phyloP scores from a whole-genome alignment of 1,140 invertebrate genomes.

The Magallana angulata region DNA sequence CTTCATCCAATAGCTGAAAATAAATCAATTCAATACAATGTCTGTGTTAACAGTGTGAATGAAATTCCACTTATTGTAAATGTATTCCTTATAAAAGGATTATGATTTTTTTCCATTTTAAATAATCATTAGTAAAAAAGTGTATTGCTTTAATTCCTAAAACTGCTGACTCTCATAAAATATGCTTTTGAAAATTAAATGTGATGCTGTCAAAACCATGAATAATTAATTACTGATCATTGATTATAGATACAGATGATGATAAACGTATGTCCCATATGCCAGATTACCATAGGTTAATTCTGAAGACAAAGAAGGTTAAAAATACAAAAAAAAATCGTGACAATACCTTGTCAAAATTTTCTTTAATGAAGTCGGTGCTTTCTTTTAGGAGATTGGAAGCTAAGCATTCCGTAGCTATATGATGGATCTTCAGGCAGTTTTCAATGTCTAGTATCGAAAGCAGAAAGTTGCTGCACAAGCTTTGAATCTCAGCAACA shows the following conservation, averaged over 20 bases:
- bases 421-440: conserved; percentile 57
- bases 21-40: no score
- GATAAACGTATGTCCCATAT: not conserved
- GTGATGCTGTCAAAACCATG: not conserved
- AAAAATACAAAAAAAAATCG: not conserved
- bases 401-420: conserved; percentile 60
- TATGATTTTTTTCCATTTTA: no score
- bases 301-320: not conserved
- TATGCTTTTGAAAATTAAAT: not conserved
- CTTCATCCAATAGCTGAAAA: conserved; percentile 60
- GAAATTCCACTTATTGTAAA: no score
- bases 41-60: no score
- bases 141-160: not conserved
- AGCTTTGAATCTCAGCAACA: conserved; percentile 62
- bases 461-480: conserved; percentile 66
- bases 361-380: conserved; percentile 60
- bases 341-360: conserved; percentile 64
- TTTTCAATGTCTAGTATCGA: conserved; percentile 59
- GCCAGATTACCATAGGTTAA: no score
- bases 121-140: no score
- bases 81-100: no score
- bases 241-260: no score
- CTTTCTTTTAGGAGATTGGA: conserved; percentile 53
- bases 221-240: no score
- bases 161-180: not conserved